phyloP scores from a whole-genome alignment of 2,888 invertebrate genomes.

The Lordiphosa fenestrarum region DNA sequence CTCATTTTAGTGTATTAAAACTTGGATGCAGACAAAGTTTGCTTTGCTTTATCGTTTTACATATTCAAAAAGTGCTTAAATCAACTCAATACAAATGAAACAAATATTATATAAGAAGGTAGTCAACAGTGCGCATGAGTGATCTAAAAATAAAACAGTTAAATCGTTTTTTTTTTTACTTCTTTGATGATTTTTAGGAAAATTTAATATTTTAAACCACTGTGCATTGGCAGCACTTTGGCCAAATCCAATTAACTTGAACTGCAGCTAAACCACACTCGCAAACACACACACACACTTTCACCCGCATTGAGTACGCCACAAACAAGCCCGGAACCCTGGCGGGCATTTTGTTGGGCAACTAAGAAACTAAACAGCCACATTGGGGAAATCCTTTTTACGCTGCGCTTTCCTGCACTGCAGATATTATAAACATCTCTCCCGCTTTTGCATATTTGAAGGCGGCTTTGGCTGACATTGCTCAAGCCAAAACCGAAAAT shows the following conservation, averaged over 20 bases:
- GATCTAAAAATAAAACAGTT: no score
- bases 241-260: constrained; percentile 70
- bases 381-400: constrained; percentile 46
- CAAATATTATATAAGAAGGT: no score
- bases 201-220: not conserved
- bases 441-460: constrained; percentile 65
- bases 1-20: no score
- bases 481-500: constrained; percentile 43
- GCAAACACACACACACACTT: constrained; percentile 5
- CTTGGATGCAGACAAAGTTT: no score
- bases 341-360: constrained; percentile 28
- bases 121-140: no score
- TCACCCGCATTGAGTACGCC: not conserved
- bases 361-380: constrained; percentile 29
- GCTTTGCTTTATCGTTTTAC: no score
- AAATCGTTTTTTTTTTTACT: no score
- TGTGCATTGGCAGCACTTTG: constrained; percentile 48
- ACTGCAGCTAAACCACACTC: constrained; percentile 40
- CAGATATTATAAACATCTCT: constrained; percentile 67
- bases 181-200: no score
- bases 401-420: constrained; percentile 37
- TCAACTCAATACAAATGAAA: no score
- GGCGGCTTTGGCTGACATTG: constrained; percentile 46
- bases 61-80: no score
- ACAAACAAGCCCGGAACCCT: constrained; percentile 16